Base-by-base conservation (phyloP, 2,113 vertebrate genomes). In the Pristiophorus japonicus region DNA sequence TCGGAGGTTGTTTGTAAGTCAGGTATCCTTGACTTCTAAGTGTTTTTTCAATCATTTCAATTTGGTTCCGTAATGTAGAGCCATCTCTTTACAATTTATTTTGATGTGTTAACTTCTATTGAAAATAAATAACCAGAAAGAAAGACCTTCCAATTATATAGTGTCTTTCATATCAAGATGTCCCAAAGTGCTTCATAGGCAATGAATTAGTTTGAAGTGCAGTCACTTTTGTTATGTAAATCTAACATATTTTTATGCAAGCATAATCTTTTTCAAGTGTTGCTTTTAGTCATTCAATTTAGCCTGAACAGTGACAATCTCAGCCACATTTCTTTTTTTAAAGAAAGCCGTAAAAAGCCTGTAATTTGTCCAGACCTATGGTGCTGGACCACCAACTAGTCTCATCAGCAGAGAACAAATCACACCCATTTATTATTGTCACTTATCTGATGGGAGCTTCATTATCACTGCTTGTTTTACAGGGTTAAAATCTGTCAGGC, bases 381-480 rank as follows among this genome's bases (percentile, higher is more conserved):
- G 96, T 96, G 96, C 95, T 96, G 97, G 98, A 98, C 98, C 98
- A 99, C 98, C 98, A 97, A 97, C 96, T 96, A 97, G 97, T 97
- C 97, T 97, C 97, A 97, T 98, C 97, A 97, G 97, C 97, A 97
- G 96, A 97, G 96, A 96, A 97, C 97, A 98, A 98, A 98, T 97
- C 97, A 97, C 96, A 96, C 97, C 97, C 97, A 98, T 99, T 98
- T 98, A 97, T 98, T 98, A 98, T 97, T 97, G 97, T 97, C 96
- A 97, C 97, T 98, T 98, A 99, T 99, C 98, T 98, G 98, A 98
- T 98, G 98, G 97, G 96, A 96, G 96, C 96, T 97, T 97, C 97
- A 97, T 98, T 98, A 98, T 98, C 98, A 98, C 96, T 97, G 97
- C 96, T 97, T 96, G 97, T 97, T 97, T 98, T 98, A 98, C 97